Evolutionary conservation across 2,797 vertebrate species (phyloP).

Genomic region (Alfaro cultratus): DNA sequence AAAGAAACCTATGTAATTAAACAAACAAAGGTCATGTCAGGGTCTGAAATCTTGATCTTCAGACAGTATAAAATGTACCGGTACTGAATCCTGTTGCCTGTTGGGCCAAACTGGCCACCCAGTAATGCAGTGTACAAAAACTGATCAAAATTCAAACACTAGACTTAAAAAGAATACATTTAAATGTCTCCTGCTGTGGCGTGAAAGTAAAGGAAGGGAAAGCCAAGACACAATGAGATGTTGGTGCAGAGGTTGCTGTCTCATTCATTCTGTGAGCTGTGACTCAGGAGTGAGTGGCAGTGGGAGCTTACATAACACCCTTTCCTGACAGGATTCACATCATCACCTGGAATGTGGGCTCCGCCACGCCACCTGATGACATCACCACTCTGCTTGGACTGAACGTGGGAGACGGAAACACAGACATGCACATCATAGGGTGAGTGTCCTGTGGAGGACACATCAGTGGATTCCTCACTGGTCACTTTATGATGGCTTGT

Average conservation of each 20-base stretch:
- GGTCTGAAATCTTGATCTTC: background rate
- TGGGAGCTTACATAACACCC: constrained; percentile 24
- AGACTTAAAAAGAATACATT: background rate
- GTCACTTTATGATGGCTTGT: constrained; percentile 11
- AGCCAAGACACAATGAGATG: background rate
- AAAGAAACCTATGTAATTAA: background rate
- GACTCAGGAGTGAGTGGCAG: constrained; percentile 13
- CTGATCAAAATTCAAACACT: background rate
- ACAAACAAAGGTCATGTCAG: background rate
- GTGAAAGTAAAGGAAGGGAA: background rate
- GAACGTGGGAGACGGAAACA: constrained; percentile 87
- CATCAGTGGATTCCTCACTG: background rate
- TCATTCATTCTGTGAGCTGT: constrained; percentile 11
- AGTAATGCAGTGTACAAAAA: background rate
- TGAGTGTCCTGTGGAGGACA: constrained; percentile 74
- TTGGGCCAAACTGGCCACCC: background rate
- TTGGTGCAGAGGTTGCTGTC: background rate
- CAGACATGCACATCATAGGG: constrained; percentile 97
- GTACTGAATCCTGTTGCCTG: background rate
- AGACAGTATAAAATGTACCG: background rate
- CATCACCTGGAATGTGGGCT: constrained; percentile 97
- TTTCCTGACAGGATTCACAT: constrained; percentile 87
- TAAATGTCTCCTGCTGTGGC: background rate
- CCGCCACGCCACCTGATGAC: constrained; percentile 91
- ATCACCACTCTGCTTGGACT: constrained; percentile 91